Conservation (phyloP, 2,888 invertebrate genomes). For the Caenorhabditis sulstoni region DNA sequence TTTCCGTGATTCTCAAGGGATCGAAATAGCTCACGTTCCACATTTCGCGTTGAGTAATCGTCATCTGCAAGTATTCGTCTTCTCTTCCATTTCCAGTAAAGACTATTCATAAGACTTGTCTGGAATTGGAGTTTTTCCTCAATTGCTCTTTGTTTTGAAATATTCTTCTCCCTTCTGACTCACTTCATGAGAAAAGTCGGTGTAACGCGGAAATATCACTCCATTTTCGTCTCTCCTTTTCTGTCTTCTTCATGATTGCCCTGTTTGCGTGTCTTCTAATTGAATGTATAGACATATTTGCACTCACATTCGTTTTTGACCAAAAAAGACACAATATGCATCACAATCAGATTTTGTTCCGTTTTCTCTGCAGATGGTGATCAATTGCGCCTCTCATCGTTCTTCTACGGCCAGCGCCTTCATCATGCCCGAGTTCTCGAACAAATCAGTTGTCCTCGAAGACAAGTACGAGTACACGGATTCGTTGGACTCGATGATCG, state of each 20-base stretch:
- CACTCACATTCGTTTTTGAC: conserved; percentile 1
- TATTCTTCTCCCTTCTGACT: too few species aligned
- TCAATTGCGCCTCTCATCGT: conserved; percentile 56
- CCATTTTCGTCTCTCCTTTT: not conserved
- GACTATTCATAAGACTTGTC: too few species aligned
- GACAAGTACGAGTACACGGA: conserved; percentile 72
- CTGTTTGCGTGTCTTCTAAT: conserved; percentile 7
- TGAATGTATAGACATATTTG: conserved; percentile 33
- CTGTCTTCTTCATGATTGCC: conserved; percentile 21
- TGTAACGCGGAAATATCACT: too few species aligned
- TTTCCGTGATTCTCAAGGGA: conserved; percentile 41
- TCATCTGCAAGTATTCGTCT: conserved; percentile 7
- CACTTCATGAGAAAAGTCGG: too few species aligned
- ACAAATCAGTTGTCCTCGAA: conserved; percentile 37
- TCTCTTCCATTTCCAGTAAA: not conserved
- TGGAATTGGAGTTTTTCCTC: too few species aligned
- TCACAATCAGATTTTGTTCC: not conserved
- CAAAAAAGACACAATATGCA: conserved; percentile 1
- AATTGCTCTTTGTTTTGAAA: too few species aligned
- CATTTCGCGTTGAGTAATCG: conserved; percentile 10
- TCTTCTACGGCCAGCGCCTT: conserved; percentile 53
- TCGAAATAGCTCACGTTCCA: conserved; percentile 32
- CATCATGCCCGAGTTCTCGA: conserved; percentile 55
- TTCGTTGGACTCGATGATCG: conserved; percentile 70
- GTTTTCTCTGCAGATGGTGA: conserved; percentile 52